A percentile compares a stretch with the other conserved stretches of the same genome.
These are phyloP conservation scores for Bungarus multicinctus DNA, from an alignment of 2,113 vertebrate species.

Conservation along the genomic window DNA sequence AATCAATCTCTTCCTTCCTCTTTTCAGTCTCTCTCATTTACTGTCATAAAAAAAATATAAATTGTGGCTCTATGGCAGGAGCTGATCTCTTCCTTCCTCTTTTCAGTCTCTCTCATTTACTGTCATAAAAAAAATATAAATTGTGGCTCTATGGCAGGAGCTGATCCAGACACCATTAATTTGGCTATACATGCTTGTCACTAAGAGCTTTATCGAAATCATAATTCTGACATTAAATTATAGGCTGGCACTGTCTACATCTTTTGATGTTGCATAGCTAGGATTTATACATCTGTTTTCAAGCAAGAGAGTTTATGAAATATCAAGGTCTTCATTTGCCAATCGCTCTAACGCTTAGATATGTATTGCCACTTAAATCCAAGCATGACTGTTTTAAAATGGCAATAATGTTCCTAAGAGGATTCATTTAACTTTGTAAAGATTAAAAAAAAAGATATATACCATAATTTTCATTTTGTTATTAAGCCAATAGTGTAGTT, in stretches of 20 bases:
- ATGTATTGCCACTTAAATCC: constrained; percentile 30
- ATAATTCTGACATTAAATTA: constrained; percentile 13
- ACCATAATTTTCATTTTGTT: constrained; percentile 50
- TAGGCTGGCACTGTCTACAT: constrained; percentile 35
- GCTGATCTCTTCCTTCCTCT: background rate
- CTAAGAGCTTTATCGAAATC: constrained; percentile 12
- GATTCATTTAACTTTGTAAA: constrained; percentile 18
- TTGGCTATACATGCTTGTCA: background rate
- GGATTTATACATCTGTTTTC: constrained; percentile 4
- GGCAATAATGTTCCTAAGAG: constrained; percentile 38
- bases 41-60: background rate
- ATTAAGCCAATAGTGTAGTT: constrained; percentile 50
- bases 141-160: fast-evolving
- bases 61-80: fast-evolving
- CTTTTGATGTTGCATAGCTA: constrained; percentile 35
- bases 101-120: background rate
- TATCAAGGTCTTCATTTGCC: constrained; percentile 43
- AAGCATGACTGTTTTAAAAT: constrained; percentile 29
- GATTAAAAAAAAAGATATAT: constrained; percentile 30
- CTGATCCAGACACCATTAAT: constrained; percentile 11
- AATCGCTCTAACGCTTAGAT: constrained; percentile 22
- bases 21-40: background rate
- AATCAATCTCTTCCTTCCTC: background rate
- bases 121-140: background rate
- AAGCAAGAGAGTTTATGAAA: constrained; percentile 33